Evolutionary conservation across 1,140 invertebrate genomes (phyloP), one percentile per base, ranked within the genome.

Genomic region (Drosophila micromelanica): DNA sequence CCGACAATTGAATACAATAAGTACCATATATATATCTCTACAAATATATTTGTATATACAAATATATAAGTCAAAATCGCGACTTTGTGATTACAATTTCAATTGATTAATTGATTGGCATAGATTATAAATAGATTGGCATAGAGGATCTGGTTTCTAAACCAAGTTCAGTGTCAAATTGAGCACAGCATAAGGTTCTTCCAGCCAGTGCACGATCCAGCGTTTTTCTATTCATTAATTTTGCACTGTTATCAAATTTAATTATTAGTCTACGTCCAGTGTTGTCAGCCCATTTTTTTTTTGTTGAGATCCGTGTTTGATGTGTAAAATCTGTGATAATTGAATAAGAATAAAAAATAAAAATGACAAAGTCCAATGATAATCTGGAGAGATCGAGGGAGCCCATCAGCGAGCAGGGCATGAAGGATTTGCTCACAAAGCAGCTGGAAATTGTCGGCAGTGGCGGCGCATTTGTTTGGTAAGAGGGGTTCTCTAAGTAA

Each of bases 401-500:
- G 64, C 59, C 57, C n/a, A 91, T 91, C 62, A 90, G 65, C 48
- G 90, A 91, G 69, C 75, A 91, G 52, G 55, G 64, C 37, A 85
- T 90, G 64, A 92, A 92, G 61, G 91, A 92, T 60, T 57, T 91
- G 59, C 82, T 92, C 5, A 87, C 87, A 49, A 90, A 91, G 69
- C 90, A 92, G 56, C 60, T 92, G 70, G 91, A 92, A 64, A 59
- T 84, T 1, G 75, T 91, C 1, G 91, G 91, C 45, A 86, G 76
- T 48, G 86, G 91, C 8, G 91, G 91, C 4, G 76, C 74, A 5
- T 92, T 89, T 68, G 91, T 92, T 5, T 92, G 91, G 91, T 92
- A 52, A 20, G 45, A 45, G 30, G 49, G 49, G 30, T 17, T 52
- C 13, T 9, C 40, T 9, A 8, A 2, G n/a, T n/a, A n/a, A n/a